Percentiles rank a stretch among this genome's conserved stretches.
Conservation (phyloP, 2,888 invertebrate genomes). For the Folsomia candida region DNA sequence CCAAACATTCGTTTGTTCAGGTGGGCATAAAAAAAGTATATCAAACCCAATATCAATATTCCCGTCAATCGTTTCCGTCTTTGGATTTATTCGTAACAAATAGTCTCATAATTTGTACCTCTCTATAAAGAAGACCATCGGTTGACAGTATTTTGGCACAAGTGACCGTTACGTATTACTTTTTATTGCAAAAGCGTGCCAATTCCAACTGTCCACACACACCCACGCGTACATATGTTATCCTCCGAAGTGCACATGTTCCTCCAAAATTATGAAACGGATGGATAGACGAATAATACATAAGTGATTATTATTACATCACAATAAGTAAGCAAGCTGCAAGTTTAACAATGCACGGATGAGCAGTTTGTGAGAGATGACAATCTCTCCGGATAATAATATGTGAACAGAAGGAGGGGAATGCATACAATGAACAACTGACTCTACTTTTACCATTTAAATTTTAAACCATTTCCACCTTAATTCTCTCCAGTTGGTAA, state of each 20-base stretch:
- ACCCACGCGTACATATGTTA: not conserved
- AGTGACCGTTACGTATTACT: too few relatives aligned
- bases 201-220: not conserved
- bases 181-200: not conserved
- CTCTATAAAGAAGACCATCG: too few relatives aligned
- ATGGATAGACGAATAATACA: too few relatives aligned
- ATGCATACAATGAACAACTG: not conserved
- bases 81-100: too few relatives aligned
- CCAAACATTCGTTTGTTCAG: too few relatives aligned
- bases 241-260: not conserved
- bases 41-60: too few relatives aligned
- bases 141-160: too few relatives aligned
- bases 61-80: too few relatives aligned
- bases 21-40: too few relatives aligned
- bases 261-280: not conserved
- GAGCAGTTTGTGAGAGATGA: not conserved
- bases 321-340: not conserved
- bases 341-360: not conserved
- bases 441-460: not conserved
- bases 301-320: not conserved
- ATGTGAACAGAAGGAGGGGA: not conserved
- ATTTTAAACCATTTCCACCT: too few relatives aligned
- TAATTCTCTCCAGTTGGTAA: too few relatives aligned
- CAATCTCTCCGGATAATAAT: not conserved
- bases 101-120: too few relatives aligned